A percentile compares a stretch with the other conserved stretches of the same genome.
These are phyloP conservation scores for Watsonalla cultraria DNA, from an alignment of 2,888 invertebrate species.

Conservation along the genomic window DNA sequence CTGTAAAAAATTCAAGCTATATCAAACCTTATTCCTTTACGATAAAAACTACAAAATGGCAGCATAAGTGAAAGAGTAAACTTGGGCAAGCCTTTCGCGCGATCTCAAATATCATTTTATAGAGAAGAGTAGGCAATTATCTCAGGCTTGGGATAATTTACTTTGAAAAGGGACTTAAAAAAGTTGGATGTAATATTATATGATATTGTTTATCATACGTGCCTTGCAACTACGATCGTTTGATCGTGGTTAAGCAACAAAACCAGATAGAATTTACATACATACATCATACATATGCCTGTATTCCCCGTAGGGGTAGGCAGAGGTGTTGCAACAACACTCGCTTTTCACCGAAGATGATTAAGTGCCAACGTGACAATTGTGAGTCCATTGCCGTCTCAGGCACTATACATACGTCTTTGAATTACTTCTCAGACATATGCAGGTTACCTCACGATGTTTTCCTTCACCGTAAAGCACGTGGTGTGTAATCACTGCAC, in stretches of 20 bases:
- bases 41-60: conserved; percentile 9
- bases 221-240: not conserved
- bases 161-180: conserved; percentile 7
- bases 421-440: too few species aligned
- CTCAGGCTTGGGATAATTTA: conserved; percentile 12
- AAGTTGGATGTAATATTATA: conserved; percentile 1
- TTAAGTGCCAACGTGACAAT: too few species aligned
- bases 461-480: too few species aligned
- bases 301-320: too few species aligned
- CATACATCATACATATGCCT: too few species aligned
- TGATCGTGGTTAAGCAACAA: not conserved
- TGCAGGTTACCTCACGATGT: too few species aligned
- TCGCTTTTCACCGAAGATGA: too few species aligned
- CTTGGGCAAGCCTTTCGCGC: conserved; percentile 15
- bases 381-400: too few species aligned
- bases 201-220: not conserved
- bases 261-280: conserved; percentile 21
- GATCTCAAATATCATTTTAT: conserved; percentile 22
- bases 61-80: conserved; percentile 3
- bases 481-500: too few species aligned
- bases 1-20: conserved; percentile 3
- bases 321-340: too few species aligned
- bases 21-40: conserved; percentile 10
- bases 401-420: too few species aligned
- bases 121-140: conserved; percentile 21